phyloP scores from a whole-genome alignment of 1,140 invertebrate species.

The Rhopalosiphum maidis region DNA sequence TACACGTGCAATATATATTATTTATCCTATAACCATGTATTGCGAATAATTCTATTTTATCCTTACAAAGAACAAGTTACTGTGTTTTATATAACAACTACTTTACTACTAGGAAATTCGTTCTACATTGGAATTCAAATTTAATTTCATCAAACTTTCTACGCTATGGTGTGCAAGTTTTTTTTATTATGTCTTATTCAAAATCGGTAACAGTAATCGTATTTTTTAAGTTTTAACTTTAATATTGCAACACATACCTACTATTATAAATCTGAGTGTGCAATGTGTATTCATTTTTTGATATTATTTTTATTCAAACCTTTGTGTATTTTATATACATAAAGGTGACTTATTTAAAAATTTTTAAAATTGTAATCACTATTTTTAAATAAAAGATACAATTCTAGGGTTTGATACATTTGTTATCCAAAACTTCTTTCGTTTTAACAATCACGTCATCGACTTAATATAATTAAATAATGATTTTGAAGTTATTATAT shows the following conservation, averaged over 20 bases:
- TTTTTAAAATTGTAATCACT: not conserved
- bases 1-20: not conserved
- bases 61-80: not conserved
- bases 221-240: not conserved
- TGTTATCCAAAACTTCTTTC: not conserved
- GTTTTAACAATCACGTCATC: not conserved
- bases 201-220: not conserved
- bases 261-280: too few relatives aligned
- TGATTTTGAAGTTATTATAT: not conserved
- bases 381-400: not conserved
- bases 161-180: not conserved
- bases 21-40: not conserved
- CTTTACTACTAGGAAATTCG: not conserved
- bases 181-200: not conserved
- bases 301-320: too few relatives aligned
- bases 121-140: not conserved
- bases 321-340: not conserved
- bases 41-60: not conserved
- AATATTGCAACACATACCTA: not conserved
- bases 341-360: too few relatives aligned
- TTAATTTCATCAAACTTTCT: not conserved
- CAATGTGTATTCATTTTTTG: too few relatives aligned
- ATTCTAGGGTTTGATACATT: not conserved
- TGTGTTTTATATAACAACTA: not conserved
- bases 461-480: not conserved